Evolutionary conservation across 2,113 vertebrate genomes (phyloP).

Genomic region (Fulmarus glacialis): DNA sequence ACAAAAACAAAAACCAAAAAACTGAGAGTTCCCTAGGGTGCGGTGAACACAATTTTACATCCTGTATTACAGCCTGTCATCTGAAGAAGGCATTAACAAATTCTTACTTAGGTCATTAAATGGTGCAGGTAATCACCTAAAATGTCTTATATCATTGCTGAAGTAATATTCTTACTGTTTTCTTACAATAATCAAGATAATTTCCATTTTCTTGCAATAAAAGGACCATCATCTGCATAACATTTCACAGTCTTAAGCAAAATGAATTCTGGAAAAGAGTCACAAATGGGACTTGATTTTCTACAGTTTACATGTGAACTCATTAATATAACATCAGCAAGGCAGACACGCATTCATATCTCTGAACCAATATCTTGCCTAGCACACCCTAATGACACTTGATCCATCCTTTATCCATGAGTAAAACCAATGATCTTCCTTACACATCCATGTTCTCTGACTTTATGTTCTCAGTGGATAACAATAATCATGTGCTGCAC

Average conservation of each 20-base stretch:
- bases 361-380: not conserved
- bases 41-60: not conserved
- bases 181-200: not conserved
- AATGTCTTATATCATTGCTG: not conserved
- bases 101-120: not conserved
- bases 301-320: not conserved
- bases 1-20: not conserved
- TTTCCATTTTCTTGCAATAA: not conserved
- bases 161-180: not conserved
- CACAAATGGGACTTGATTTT: not conserved
- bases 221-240: not conserved
- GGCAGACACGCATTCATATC: not conserved
- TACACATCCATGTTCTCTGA: not conserved
- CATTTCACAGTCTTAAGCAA: not conserved
- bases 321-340: not conserved
- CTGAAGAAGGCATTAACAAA: not conserved
- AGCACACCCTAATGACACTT: not conserved
- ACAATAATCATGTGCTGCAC: not conserved
- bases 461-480: not conserved
- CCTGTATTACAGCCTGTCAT: not conserved
- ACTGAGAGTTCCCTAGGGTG: not conserved
- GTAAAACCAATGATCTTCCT: not conserved
- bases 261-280: not conserved
- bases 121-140: not conserved
- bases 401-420: not conserved